Base-by-base conservation (phyloP, 92 coral and sea anemone genomes). In the Porites evermanni region DNA sequence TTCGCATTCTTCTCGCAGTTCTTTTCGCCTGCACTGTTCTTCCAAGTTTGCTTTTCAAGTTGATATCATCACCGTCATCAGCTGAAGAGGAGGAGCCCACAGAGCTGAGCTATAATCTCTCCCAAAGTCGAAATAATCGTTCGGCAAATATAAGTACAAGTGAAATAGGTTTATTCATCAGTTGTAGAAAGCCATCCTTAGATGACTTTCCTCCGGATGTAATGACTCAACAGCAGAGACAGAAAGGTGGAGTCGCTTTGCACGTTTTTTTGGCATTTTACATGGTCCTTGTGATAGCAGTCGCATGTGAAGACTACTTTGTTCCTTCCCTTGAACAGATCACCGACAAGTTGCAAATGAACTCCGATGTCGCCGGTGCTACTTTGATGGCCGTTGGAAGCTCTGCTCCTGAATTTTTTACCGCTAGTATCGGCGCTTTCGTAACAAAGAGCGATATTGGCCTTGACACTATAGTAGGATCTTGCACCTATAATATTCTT, bases 301-400 rank as follows among this genome's bases (percentile, higher is more conserved):
- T 89, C 8, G 91, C 87, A 2, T 94, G 97, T 19, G 93, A 94
- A 65, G 94, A 91, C 18, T 94, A 94, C 85, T 94, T 94, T 71
- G 97, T 94, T 1, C 88, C 94, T 24, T 89, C 97, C 54, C 88
- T 94, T 0, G 94, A 94, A 71, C 80, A 88, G 59, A 74, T 94
- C 8, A 85, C 93, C 68, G 93, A 91, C 72, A 88, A 84, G 32
- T 79, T 94, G 54, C 84, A 89, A 16, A 74, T 94, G 18, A 83
- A 86, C 75, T 78, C 90, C 8, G 91, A 94, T 73, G 97, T 94
- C 2, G 97, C 97, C 20, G 97, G 97, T 29, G 97, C 97, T 13
- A 94, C 97, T 26, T 94, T 94, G 64, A 94, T 94, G 97, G 97
- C 97, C 50, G 97, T 91, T 11, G 97, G 97, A 32, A 94, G 97